Base-by-base conservation (phyloP, 2,888 invertebrate genomes). In the Acanthosepion lycidas region DNA sequence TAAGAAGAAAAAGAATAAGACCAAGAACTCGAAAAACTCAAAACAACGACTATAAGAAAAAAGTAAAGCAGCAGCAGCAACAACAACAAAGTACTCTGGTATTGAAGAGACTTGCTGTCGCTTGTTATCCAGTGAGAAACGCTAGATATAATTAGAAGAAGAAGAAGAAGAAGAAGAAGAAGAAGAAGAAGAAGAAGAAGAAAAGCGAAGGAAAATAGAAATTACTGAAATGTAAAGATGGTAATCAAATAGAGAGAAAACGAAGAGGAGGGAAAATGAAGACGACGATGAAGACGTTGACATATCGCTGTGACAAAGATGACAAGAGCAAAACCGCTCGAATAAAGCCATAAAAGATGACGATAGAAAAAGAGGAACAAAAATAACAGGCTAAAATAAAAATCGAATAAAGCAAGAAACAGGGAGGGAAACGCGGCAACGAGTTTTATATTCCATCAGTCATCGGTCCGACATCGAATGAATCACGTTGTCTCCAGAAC, bases 391-490 rank as follows among this genome's bases (percentile, higher is more conserved):
- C n/a, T 33, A n/a, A 78, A 78, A n/a, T 78, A 9, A 78, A 78
- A 59, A n/a, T 78, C 78, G 78, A 78, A n/a, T 78, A 78, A 78
- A 78, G 23, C 78, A 78, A 78, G 12, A 78, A n/a, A 78, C 4
- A n/a, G n/a, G 8, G n/a, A 15, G 9, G 9, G n/a, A 9, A 78
- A n/a, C n/a, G 78, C n/a, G 78, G n/a, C n/a, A n/a, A 78, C 33
- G 78, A 78, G n/a, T 78, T 78, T 78, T 78, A 78, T 78, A 78
- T 78, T 78, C 78, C 78, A 78, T 78, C 78, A 78, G 78, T 78
- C 78, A 78, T 78, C 78, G 78, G 78, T 78, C 78, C 78, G 78
- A 78, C 78, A n/a, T 78, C 18, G 78, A 78, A 78, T 78, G 78
- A 78, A 78, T 78, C 78, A 78, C 78, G 78, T 78, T 78, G 78